phyloP scores from a whole-genome alignment of 2,113 vertebrate species.

The Meleagris gallopavo region DNA sequence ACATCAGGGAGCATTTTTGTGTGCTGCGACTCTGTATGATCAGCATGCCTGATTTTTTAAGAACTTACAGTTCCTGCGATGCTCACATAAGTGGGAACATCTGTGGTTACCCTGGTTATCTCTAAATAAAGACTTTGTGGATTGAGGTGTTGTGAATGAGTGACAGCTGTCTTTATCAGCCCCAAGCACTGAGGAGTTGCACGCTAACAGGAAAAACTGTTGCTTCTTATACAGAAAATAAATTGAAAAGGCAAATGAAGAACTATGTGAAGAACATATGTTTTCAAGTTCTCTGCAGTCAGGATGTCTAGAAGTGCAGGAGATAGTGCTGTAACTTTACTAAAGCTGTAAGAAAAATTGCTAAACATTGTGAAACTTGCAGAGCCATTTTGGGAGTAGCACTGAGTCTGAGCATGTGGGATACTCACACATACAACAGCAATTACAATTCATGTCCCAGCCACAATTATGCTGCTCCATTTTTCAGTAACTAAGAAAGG shows the following conservation, averaged over 20 bases:
- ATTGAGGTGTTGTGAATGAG: background rate
- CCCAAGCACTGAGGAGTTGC: background rate
- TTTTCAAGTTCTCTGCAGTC: constrained; percentile 3
- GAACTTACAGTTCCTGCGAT: background rate
- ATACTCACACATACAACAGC: background rate
- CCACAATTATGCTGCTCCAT: background rate
- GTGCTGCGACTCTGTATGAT: background rate
- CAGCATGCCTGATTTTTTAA: background rate
- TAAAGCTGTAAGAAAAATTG: background rate
- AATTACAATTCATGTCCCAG: background rate
- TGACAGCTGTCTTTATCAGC: background rate
- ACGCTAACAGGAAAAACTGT: background rate
- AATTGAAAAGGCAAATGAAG: background rate
- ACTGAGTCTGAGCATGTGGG: background rate
- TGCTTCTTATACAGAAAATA: background rate
- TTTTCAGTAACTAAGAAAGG: constrained; percentile 26
- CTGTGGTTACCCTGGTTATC: background rate
- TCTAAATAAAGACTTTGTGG: background rate
- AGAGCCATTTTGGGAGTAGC: background rate
- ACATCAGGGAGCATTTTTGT: accelerated
- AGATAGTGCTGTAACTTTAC: background rate
- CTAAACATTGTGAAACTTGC: background rate
- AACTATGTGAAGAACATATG: background rate
- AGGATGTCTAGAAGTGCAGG: background rate
- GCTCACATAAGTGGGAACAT: background rate